Percentiles rank a stretch among this genome's conserved stretches.
These are phyloP conservation scores for Arremon aurantiirostris DNA, from an alignment of 2,797 vertebrate species.

Conservation along the genomic window DNA sequence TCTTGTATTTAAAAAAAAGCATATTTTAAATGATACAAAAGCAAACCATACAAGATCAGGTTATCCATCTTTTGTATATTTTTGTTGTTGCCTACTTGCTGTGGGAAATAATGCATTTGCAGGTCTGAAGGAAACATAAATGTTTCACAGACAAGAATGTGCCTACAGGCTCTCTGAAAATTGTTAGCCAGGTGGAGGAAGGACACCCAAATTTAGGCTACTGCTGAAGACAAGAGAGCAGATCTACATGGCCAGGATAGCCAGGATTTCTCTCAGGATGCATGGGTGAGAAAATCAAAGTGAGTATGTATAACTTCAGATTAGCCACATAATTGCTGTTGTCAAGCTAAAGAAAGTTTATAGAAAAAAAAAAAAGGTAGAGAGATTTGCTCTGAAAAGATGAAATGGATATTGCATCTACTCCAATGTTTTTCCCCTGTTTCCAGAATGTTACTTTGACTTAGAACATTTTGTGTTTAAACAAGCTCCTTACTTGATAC, in stretches of 20 bases:
- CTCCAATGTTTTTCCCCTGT: rapidly evolving
- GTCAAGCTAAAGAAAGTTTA: neutral
- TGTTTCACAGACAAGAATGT: neutral
- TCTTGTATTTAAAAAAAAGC: neutral
- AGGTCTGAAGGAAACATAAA: neutral
- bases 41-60: neutral
- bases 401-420: neutral
- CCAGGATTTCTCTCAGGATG: neutral
- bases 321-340: neutral
- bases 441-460: neutral
- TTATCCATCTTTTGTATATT: neutral
- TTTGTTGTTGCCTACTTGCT: neutral
- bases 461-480: neutral
- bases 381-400: neutral
- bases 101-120: neutral
- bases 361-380: neutral
- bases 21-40: neutral
- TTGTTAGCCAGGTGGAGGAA: neutral
- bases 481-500: neutral
- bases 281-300: neutral
- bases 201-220: neutral
- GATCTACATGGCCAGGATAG: neutral
- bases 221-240: neutral
- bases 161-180: neutral
- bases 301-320: neutral